A percentile compares a stretch with the other conserved stretches of the same genome.
Evolutionary conservation across 2,113 vertebrate species (phyloP).

Genomic region (Morone chrysops): DNA sequence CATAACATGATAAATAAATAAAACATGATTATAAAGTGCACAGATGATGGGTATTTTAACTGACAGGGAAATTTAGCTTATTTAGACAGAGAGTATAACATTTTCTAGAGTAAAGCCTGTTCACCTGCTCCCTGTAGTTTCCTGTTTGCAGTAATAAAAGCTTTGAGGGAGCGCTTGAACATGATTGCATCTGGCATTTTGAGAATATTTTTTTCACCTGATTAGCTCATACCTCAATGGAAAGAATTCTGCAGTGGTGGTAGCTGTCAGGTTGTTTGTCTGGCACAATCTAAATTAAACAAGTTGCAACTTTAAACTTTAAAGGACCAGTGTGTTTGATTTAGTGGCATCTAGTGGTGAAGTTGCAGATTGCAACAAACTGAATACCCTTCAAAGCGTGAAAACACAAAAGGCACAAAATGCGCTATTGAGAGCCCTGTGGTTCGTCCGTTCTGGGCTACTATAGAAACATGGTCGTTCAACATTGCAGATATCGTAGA

Average conservation of each 20-base stretch:
- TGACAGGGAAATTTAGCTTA: not conserved
- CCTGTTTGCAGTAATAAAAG: not conserved
- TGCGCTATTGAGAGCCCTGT: too few relatives aligned
- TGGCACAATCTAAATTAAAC: not conserved
- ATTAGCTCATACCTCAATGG: conserved; percentile 1
- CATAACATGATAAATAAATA: too few relatives aligned
- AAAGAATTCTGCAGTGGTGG: not conserved
- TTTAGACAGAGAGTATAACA: not conserved
- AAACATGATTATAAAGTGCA: not conserved
- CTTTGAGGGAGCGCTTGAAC: not conserved
- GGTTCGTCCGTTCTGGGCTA: too few relatives aligned
- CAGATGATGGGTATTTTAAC: not conserved
- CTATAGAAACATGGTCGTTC: too few relatives aligned
- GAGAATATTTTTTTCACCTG: not conserved
- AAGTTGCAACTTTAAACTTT: too few relatives aligned
- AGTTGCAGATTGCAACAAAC: too few relatives aligned
- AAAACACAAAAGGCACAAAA: too few relatives aligned
- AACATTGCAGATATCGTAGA: too few relatives aligned
- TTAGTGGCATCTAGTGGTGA: too few relatives aligned
- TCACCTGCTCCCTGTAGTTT: not conserved
- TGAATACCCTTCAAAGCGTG: too few relatives aligned
- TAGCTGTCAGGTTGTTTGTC: conserved; percentile 10
- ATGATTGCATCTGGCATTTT: conserved; percentile 13
- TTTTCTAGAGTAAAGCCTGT: not conserved
- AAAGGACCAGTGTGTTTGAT: too few relatives aligned